These are phyloP conservation scores for Labeo catla DNA, from an alignment of 2,113 vertebrate species.

Conservation along the genomic window DNA sequence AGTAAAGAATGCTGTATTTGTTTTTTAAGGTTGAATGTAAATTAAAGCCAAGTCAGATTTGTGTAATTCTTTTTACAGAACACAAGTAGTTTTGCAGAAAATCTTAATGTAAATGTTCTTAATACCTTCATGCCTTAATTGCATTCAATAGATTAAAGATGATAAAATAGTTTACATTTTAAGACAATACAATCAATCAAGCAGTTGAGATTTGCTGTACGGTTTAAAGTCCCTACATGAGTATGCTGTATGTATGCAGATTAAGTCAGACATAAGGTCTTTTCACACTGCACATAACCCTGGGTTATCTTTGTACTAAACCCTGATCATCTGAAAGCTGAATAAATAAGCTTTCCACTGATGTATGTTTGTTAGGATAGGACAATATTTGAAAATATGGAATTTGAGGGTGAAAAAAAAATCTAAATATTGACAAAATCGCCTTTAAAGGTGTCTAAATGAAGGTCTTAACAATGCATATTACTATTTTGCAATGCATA, in stretches of 20 bases:
- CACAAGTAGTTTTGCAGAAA: not conserved
- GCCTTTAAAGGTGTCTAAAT: no score
- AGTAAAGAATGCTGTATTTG: not conserved
- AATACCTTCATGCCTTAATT: not conserved
- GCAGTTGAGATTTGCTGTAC: not conserved
- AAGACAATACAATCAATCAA: not conserved
- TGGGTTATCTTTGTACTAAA: no score
- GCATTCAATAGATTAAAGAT: not conserved
- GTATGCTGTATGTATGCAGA: not conserved
- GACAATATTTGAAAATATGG: no score
- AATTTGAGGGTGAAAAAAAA: no score
- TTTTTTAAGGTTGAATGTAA: not conserved
- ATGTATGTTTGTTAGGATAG: no score
- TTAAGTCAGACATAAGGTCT: not conserved
- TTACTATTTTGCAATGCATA: no score
- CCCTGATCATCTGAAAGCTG: no score
- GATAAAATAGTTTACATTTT: not conserved
- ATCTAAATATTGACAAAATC: no score
- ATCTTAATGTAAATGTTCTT: not conserved
- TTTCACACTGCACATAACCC: no score
- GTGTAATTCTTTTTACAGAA: not conserved
- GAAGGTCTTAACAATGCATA: no score
- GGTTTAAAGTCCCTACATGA: not conserved
- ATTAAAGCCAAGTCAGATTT: not conserved
- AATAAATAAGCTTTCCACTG: no score